Evolutionary conservation across 2,888 invertebrate genomes (phyloP).

Genomic region (Dinocampus coccinellae): DNA sequence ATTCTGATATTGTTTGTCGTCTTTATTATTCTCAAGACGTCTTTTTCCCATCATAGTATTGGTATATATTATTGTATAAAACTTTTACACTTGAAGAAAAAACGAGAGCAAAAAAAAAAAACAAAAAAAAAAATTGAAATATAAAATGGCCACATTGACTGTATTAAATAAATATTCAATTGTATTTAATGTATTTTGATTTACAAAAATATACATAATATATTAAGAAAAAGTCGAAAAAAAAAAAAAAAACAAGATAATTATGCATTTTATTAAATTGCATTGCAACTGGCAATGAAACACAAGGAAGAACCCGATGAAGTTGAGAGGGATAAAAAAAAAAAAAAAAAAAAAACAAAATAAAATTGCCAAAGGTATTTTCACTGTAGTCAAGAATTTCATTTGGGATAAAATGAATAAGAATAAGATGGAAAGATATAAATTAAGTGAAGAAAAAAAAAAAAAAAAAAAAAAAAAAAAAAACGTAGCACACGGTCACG

Average conservation of each 20-base stretch:
- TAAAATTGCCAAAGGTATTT: conserved; percentile 28
- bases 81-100: neutral
- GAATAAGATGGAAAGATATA: neutral
- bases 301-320: neutral
- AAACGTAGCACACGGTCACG: conserved; percentile 29
- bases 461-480: conserved; percentile 3
- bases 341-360: too few species aligned
- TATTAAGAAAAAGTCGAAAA: too few species aligned
- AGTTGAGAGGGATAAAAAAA: too few species aligned
- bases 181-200: too few species aligned
- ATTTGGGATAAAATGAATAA: neutral
- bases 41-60: neutral
- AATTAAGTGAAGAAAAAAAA: too few species aligned
- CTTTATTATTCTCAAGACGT: neutral
- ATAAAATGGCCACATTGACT: too few species aligned
- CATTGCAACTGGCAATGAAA: conserved; percentile 8
- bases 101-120: too few species aligned
- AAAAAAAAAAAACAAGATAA: too few species aligned
- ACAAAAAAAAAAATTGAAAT: too few species aligned
- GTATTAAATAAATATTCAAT: too few species aligned
- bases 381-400: neutral
- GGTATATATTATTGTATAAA: neutral
- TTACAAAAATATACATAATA: too few species aligned
- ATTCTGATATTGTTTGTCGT: neutral
- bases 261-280: conserved; percentile 24